A percentile compares a stretch with the other conserved stretches of the same genome.
These are phyloP conservation scores for Macroramphosus scolopax DNA, from an alignment of 2,797 vertebrate genomes.

Conservation along the genomic window DNA sequence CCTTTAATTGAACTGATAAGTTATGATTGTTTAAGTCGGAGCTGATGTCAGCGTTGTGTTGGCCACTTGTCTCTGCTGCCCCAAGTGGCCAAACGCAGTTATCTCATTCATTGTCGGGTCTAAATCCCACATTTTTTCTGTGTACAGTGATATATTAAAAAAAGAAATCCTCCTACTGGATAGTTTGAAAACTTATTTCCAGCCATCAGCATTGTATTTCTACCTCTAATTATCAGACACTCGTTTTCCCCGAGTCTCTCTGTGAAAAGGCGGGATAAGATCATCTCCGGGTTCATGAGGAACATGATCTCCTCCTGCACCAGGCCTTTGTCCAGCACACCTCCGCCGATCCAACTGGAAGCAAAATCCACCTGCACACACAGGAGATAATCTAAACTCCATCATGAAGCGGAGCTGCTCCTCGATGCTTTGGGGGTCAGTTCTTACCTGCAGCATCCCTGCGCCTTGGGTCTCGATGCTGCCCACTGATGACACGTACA, in stretches of 20 bases:
- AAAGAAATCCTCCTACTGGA: no score
- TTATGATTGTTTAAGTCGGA: no score
- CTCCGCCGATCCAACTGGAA: slow-evolving; percentile 65
- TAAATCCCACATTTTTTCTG: no score
- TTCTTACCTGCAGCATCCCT: slow-evolving; percentile 73
- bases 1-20: no score
- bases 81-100: no score
- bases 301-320: slow-evolving; percentile 81
- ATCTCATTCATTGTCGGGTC: no score
- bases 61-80: neutral
- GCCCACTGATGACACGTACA: slow-evolving; percentile 53
- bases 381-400: accelerated
- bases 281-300: slow-evolving; percentile 75
- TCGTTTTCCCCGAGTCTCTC: slow-evolving; percentile 68
- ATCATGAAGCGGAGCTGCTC: neutral
- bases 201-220: neutral
- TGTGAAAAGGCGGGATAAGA: slow-evolving; percentile 77
- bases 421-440: neutral
- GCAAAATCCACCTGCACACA: slow-evolving; percentile 76
- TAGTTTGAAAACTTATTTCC: neutral
- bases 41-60: no score
- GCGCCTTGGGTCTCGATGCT: slow-evolving; percentile 64
- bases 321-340: slow-evolving; percentile 69
- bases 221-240: slow-evolving; percentile 73
- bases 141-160: no score